Conservation (phyloP, 2,797 vertebrate genomes). For the Huso huso region DNA sequence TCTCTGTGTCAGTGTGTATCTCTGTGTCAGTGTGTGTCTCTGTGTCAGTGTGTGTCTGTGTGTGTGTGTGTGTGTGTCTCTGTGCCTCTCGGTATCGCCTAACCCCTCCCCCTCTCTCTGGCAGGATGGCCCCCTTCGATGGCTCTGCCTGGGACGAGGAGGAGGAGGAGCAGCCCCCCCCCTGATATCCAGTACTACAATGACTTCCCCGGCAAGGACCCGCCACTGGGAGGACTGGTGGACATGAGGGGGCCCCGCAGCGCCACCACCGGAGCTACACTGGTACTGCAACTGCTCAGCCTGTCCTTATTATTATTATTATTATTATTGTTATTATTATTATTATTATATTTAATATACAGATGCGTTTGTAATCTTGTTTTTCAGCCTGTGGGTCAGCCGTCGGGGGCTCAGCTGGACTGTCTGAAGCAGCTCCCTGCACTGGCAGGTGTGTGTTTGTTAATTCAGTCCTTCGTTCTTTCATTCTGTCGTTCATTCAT, state of each 20-base stretch:
- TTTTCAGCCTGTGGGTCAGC: constrained; percentile 63
- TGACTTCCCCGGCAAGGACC: constrained; percentile 92
- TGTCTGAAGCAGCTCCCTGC: constrained; percentile 68
- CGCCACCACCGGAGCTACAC: constrained; percentile 66
- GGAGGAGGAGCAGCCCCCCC: constrained; percentile 73
- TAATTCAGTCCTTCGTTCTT: neutral
- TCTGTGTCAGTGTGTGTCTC: neutral
- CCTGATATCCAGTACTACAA: constrained; percentile 92
- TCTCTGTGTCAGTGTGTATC: neutral
- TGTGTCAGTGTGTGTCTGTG: neutral
- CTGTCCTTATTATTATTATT: no score
- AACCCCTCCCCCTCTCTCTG: neutral
- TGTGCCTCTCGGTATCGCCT: neutral
- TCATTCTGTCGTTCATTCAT: neutral
- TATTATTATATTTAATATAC: no score
- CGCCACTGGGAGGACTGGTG: constrained; percentile 83
- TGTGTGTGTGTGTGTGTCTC: no score
- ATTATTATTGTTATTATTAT: no score
- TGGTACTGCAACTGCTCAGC: constrained; percentile 43
- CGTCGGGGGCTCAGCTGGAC: constrained; percentile 33
- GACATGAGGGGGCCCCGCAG: constrained; percentile 77
- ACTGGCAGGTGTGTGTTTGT: constrained; percentile 53
- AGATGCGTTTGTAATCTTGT: constrained; percentile 7
- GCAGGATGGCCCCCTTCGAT: constrained; percentile 93
- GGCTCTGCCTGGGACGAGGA: constrained; percentile 97